Base-by-base conservation (phyloP, 1,140 invertebrate genomes). In the Trichomalopsis sarcophagae region DNA sequence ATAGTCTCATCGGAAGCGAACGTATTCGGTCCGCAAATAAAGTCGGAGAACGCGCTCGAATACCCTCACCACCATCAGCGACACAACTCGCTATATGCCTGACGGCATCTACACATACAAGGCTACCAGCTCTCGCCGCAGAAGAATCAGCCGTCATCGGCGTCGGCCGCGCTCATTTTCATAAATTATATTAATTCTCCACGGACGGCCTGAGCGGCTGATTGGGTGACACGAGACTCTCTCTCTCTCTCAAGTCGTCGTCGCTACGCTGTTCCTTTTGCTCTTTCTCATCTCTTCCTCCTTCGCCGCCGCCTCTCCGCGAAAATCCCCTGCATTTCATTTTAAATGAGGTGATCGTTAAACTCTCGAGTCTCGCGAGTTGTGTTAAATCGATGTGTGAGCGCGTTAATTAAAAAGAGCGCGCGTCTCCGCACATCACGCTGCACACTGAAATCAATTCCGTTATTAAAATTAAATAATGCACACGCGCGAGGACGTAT, bases 101-200 rank as follows among this genome's bases (percentile, higher is more conserved):
- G 2, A 62, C 4, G 55, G 21, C 5, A 17, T 62, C 0, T 62
- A 62, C 6, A 44, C 40, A 44, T 44, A 44, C 40, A 9, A 62
- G 17, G 36, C 73, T 36, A 74, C 27, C 33, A 14, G 27, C 27
- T 27, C 73, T 11, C 30, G 14, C 10, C 74, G 21, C 74, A n/a
- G 74, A 74, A 50, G 36, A 76, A 90, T 90, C 87, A 87, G 87
- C 82, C 88, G 88, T 88, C 88, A 90, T 90, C 89, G 88, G 90
- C 89, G 87, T 88, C 87, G 89, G 87, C 78, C 81, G 86, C 78
- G 83, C 91, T 91, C 89, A 92, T 92, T 92, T 92, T 92, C 91
- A 92, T 92, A 92, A 92, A 92, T 92, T 91, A 92, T 90, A 89
- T 88, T 87, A 91, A 92, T 92, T 92, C 89, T 89, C 86, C 87